Percentiles rank a stretch among this genome's conserved stretches.
phyloP scores from a whole-genome alignment of 1,140 invertebrate genomes.

The Hylaeus anthracinus region DNA sequence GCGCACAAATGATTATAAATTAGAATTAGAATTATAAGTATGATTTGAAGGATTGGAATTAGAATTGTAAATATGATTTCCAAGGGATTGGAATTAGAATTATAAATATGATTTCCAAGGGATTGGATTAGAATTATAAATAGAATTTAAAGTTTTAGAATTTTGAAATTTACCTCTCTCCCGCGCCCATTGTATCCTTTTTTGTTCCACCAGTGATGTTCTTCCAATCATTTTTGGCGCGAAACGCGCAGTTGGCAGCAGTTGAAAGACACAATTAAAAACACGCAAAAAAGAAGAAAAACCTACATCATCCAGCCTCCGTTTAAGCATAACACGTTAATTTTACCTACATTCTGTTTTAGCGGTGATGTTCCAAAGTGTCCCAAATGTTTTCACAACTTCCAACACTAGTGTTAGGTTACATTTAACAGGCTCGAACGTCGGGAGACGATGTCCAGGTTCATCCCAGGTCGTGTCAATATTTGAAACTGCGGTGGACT shows the following conservation, averaged over 20 bases:
- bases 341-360: slow-evolving; percentile 47
- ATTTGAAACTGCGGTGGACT: slow-evolving; percentile 62
- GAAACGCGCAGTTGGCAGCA: slow-evolving; percentile 26
- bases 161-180: slow-evolving; percentile 84
- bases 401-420: slow-evolving; percentile 16
- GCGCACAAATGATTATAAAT: neutral
- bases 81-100: neutral
- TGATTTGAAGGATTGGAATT: too few species aligned
- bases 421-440: neutral
- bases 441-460: slow-evolving; percentile 26
- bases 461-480: slow-evolving; percentile 63
- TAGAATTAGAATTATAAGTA: too few species aligned
- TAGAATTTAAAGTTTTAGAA: neutral
- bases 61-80: too few species aligned
- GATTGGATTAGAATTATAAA: too few species aligned
- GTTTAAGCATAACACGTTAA: neutral
- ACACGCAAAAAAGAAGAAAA: slow-evolving; percentile 35
- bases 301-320: slow-evolving; percentile 32
- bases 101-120: too few species aligned
- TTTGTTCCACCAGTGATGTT: slow-evolving; percentile 86
- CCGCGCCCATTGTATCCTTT: slow-evolving; percentile 88
- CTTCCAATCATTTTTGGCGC: slow-evolving; percentile 74
- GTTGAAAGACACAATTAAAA: slow-evolving; percentile 12
- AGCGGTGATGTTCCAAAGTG: too few species aligned
- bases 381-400: neutral